Evolutionary conservation across 2,888 invertebrate species (phyloP), one percentile per base, ranked within the genome.

Genomic region (Allolobophora icterica): DNA sequence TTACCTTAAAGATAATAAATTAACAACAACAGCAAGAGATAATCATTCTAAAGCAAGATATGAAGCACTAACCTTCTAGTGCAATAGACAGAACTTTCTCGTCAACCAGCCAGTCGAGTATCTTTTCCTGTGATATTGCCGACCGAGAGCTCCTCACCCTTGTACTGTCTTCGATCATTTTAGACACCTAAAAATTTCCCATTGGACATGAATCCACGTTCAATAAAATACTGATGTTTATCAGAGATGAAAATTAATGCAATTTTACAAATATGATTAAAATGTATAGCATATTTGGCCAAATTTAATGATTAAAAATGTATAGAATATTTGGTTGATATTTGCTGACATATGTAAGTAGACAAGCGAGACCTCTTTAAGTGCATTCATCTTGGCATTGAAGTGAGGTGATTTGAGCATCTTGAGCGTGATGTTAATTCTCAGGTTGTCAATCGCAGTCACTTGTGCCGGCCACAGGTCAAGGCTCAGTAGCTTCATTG

Each of bases 401-500:
- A 96, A 96, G 93, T 96, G 95, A 45, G 96, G 95, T 19, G 95
- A 95, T 93, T 95, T 95, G 89, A 96, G 94, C 96, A 96, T 96
- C 45, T 95, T 93, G 34, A 96, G 94, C 38, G 95, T 95, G 40
- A 96, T 94, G 83, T 95, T 94, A 45, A 95, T 93, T 84, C 95
- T 93, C 21, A 96, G 94, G 84, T 95, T 94, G 93, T 95, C 95
- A 84, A 96, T 94, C 33, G 94, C 93, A 91, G 95, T 94, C 40
- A 95, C 95, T 92, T 95, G 94, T 24, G 94, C 93, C 1, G 95
- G 95, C 95, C 96, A 96, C 93, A 96, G 94, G 91, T 94, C 94
- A 89, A 95, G 94, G 93, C 95, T 95, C 90, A 96, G 93, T 84
- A 95, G 93, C 93, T 95, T 95, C 94, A 96, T 94, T 58, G 95